A percentile compares a stretch with the other conserved stretches of the same genome.
Evolutionary conservation across 2,888 invertebrate species (phyloP).

Genomic region (Amphimallon solstitiale): DNA sequence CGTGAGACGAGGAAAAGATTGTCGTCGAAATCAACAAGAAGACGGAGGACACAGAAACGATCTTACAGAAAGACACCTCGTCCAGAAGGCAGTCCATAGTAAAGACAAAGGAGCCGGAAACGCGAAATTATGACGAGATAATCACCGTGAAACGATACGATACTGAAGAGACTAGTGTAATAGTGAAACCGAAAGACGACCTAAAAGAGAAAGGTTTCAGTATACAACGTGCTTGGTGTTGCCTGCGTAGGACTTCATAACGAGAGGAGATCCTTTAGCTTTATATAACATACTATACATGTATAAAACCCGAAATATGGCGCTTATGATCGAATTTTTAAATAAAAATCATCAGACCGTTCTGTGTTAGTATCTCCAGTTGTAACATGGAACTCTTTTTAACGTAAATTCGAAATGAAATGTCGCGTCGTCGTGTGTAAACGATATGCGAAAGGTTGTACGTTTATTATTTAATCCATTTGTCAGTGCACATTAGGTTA

Average conservation of each 20-base stretch:
- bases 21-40: slow-evolving; percentile 60
- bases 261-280: slow-evolving; percentile 34
- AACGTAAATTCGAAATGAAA: neutral
- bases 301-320: slow-evolving; percentile 26
- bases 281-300: slow-evolving; percentile 11
- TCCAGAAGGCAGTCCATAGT: slow-evolving; percentile 30
- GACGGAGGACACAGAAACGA: slow-evolving; percentile 21
- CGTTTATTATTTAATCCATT: slow-evolving; percentile 29
- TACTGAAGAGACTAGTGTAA: slow-evolving; percentile 34
- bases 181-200: slow-evolving; percentile 49
- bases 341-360: slow-evolving; percentile 2
- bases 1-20: slow-evolving; percentile 61
- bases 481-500: slow-evolving; percentile 25
- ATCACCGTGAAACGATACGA: slow-evolving; percentile 51
- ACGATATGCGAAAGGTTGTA: slow-evolving; percentile 2
- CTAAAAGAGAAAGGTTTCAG: slow-evolving; percentile 62
- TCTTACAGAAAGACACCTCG: slow-evolving; percentile 1
- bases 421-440: neutral
- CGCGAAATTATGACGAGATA: slow-evolving; percentile 55
- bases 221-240: slow-evolving; percentile 67
- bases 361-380: slow-evolving; percentile 2
- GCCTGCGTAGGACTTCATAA: slow-evolving; percentile 63
- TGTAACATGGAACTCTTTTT: neutral
- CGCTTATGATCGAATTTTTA: slow-evolving; percentile 28
- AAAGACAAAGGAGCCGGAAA: slow-evolving; percentile 27